These are phyloP conservation scores for Phrynocephalus vlangalii DNA, from an alignment of 2,797 vertebrate species.

Conservation along the genomic window DNA sequence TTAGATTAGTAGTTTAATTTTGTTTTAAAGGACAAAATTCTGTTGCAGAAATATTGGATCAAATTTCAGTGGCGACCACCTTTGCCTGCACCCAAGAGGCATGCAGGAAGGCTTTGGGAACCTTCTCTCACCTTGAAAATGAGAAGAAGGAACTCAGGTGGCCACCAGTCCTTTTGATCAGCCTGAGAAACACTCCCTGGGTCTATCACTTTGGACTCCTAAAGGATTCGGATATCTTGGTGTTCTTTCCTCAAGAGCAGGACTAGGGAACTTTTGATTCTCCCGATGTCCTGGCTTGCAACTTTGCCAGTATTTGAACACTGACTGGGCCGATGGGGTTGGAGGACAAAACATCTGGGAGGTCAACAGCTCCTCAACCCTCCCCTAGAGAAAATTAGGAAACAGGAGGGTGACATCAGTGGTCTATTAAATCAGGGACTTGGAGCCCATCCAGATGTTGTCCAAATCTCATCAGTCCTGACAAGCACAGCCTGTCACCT, in stretches of 20 bases:
- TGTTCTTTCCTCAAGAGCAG: background rate
- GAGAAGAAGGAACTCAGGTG: background rate
- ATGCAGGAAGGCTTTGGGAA: no score
- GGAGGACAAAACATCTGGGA: background rate
- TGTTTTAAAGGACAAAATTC: background rate
- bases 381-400: no score
- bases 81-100: background rate
- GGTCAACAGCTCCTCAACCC: background rate
- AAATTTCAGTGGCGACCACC: background rate
- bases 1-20: background rate
- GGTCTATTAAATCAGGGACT: background rate
- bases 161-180: background rate
- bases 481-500: background rate
- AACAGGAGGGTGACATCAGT: no score
- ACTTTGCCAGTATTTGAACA: background rate
- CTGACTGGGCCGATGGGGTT: background rate
- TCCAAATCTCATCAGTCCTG: background rate
- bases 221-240: background rate
- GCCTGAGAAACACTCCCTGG: background rate
- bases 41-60: background rate
- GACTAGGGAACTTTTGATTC: background rate
- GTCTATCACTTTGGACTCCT: no score
- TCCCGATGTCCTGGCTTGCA: background rate
- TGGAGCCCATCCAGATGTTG: background rate
- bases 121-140: background rate